Percentiles rank a stretch among this genome's conserved stretches.
Conservation (phyloP, 1,140 invertebrate species). For the Zaprionus lachaisei region DNA sequence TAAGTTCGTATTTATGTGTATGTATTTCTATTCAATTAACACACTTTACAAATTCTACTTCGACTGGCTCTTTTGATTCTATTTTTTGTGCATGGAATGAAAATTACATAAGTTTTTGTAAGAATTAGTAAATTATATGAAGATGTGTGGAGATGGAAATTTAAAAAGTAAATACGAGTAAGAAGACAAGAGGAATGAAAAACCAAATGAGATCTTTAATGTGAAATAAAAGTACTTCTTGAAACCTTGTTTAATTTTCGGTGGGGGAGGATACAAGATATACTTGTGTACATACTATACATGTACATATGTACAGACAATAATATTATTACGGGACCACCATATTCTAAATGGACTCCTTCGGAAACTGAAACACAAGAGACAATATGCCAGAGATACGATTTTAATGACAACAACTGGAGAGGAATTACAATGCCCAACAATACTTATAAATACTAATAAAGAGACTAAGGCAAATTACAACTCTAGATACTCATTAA, state of each 20-base stretch:
- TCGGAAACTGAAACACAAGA: too few relatives aligned
- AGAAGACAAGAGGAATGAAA: conserved; percentile 61
- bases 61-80: conserved; percentile 17
- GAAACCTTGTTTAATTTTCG: conserved; percentile 28
- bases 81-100: conserved; percentile 55
- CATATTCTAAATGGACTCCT: too few relatives aligned
- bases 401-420: too few relatives aligned
- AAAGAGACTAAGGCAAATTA: too few relatives aligned
- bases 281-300: not conserved
- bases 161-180: conserved; percentile 54
- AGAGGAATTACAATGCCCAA: too few relatives aligned
- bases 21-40: conserved; percentile 20
- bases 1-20: conserved; percentile 36
- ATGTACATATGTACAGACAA: not conserved
- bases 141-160: conserved; percentile 54
- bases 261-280: not conserved
- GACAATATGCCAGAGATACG: too few relatives aligned
- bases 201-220: conserved; percentile 65
- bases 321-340: not conserved
- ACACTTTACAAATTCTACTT: conserved; percentile 5
- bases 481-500: too few relatives aligned
- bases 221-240: conserved; percentile 82
- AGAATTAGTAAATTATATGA: conserved; percentile 76
- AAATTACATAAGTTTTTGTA: conserved; percentile 75
- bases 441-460: too few relatives aligned